These are phyloP conservation scores for Panagrolaimus sp. DNA, from an alignment of 1,140 invertebrate species.

Conservation along the genomic window DNA sequence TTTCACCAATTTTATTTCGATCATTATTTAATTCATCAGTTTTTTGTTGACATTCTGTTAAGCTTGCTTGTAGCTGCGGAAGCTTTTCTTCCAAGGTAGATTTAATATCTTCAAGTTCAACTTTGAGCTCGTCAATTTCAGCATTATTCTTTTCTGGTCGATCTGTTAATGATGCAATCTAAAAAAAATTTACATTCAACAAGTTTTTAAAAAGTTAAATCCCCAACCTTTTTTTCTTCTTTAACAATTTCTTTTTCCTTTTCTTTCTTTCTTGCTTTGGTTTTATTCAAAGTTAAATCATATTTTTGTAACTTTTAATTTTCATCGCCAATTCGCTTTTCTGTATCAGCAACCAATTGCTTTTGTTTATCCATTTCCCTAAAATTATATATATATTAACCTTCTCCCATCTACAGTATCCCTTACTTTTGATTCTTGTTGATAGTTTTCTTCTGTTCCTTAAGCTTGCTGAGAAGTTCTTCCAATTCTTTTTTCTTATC, in stretches of 20 bases:
- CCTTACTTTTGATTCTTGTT: not conserved
- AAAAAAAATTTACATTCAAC: not conserved
- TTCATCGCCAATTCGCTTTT: conserved; percentile 23
- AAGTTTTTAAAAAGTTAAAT: not conserved
- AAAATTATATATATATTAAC: conserved; percentile 8
- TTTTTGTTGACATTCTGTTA: conserved; percentile 2
- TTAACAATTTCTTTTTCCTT: conserved; percentile 26
- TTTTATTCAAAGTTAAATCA: conserved; percentile 27
- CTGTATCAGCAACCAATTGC: not conserved
- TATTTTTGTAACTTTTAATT: conserved; percentile 24
- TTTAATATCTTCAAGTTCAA: conserved; percentile 31
- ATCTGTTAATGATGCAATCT: conserved; percentile 20
- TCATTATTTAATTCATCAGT: conserved; percentile 60
- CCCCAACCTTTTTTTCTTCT: conserved; percentile 29
- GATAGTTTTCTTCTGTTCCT: conserved; percentile 25
- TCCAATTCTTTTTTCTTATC: conserved; percentile 17
- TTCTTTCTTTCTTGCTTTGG: conserved; percentile 30
- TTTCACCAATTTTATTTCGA: conserved; percentile 60
- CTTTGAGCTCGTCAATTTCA: conserved; percentile 27
- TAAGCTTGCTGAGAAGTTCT: conserved; percentile 26
- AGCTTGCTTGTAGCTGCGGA: not conserved
- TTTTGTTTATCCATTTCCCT: not conserved
- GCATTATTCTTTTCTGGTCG: conserved; percentile 16
- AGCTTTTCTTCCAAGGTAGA: conserved; percentile 62
- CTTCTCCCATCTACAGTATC: conserved; percentile 2